These are phyloP conservation scores for Toxotes jaculatrix DNA, from an alignment of 2,113 vertebrate species.

Conservation along the genomic window DNA sequence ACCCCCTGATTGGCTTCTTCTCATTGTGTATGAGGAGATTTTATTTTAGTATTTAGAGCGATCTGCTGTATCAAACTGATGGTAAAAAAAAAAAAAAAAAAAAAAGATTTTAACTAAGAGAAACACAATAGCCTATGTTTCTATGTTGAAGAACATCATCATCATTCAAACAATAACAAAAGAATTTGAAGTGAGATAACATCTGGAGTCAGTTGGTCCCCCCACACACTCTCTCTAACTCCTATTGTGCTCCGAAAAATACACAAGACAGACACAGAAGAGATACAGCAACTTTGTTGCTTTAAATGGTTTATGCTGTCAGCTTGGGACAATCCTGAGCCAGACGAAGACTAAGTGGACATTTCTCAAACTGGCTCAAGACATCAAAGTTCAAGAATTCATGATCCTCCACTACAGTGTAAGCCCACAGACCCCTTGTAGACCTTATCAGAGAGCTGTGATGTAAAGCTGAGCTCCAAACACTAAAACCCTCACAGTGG, in stretches of 20 bases:
- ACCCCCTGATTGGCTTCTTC: background rate
- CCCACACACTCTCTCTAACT: background rate
- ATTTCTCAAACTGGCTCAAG: conserved; percentile 9
- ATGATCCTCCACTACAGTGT: background rate
- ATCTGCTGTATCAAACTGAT: too few species aligned
- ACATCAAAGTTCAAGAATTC: conserved; percentile 37
- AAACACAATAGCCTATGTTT: too few species aligned
- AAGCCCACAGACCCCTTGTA: conserved; percentile 31
- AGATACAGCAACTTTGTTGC: background rate
- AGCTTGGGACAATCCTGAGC: background rate
- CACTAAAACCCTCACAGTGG: conserved; percentile 69
- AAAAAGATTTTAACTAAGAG: too few species aligned
- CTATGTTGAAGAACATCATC: too few species aligned
- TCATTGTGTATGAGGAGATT: too few species aligned
- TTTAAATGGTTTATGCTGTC: background rate
- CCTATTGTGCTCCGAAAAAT: background rate
- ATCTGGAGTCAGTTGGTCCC: background rate
- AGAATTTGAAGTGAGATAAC: background rate
- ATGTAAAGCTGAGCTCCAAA: conserved; percentile 53
- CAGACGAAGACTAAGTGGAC: background rate
- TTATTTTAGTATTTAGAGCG: too few species aligned
- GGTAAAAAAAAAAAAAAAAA: too few species aligned
- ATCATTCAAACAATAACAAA: background rate
- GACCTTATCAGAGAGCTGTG: conserved; percentile 71
- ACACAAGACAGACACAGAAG: background rate